Evolutionary conservation across 2,888 invertebrate species (phyloP).

Genomic region (Rhagonycha lutea): DNA sequence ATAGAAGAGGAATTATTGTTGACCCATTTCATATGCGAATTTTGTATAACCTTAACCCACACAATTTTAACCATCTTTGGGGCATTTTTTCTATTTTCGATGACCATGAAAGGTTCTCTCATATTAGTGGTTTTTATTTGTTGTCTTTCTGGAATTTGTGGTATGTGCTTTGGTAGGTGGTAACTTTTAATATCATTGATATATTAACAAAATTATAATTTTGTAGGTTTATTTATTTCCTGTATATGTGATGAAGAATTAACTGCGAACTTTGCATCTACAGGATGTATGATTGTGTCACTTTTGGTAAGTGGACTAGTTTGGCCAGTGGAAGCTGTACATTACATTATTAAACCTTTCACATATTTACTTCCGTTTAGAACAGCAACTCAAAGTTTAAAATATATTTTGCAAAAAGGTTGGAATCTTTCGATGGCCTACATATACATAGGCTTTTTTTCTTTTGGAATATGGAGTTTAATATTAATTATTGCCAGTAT

Average conservation of each 20-base stretch:
- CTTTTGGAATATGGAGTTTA: conserved; percentile 78
- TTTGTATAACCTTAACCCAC: conserved; percentile 13
- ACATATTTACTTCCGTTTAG: conserved; percentile 83
- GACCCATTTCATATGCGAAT: conserved; percentile 7
- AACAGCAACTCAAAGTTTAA: conserved; percentile 83
- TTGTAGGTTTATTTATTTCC: conserved; percentile 84
- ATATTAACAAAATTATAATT: background rate
- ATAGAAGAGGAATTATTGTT: conserved; percentile 11
- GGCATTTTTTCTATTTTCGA: conserved; percentile 74
- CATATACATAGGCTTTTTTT: conserved; percentile 82
- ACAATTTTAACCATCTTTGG: conserved; percentile 75
- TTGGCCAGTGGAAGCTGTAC: conserved; percentile 95
- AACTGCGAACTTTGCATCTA: conserved; percentile 81
- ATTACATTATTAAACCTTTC: conserved; percentile 63
- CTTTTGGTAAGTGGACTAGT: conserved; percentile 88
- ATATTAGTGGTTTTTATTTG: conserved; percentile 76
- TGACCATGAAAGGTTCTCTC: conserved; percentile 78
- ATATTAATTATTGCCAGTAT: conserved; percentile 76
- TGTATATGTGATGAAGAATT: conserved; percentile 80
- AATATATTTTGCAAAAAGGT: conserved; percentile 83
- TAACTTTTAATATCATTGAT: background rate
- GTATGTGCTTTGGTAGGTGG: conserved; percentile 84
- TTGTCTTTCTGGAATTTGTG: conserved; percentile 83
- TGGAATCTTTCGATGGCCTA: conserved; percentile 73
- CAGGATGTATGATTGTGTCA: conserved; percentile 85